Percentiles rank a stretch among this genome's conserved stretches.
phyloP scores from a whole-genome alignment of 2,888 invertebrate species.

The Ischnura elegans region DNA sequence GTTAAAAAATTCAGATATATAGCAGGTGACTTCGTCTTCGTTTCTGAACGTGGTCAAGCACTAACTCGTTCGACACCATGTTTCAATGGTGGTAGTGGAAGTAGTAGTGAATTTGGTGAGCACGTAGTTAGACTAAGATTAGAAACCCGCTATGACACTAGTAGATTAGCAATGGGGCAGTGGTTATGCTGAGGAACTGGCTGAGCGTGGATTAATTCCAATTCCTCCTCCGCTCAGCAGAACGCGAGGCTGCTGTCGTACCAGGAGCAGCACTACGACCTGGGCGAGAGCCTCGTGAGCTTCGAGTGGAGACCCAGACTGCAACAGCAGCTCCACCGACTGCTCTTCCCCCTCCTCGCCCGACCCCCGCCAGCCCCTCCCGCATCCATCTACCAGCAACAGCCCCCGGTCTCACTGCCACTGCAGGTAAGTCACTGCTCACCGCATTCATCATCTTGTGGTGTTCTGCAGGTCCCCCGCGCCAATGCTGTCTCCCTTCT shows the following conservation, averaged over 20 bases:
- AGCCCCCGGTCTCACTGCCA: slow-evolving; percentile 20
- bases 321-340: slow-evolving; percentile 70
- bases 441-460: neutral
- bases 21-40: too few relatives aligned
- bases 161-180: too few relatives aligned
- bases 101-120: too few relatives aligned
- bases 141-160: too few relatives aligned
- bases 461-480: neutral
- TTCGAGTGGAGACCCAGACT: slow-evolving; percentile 70
- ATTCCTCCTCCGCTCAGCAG: slow-evolving; percentile 39
- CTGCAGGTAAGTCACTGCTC: neutral
- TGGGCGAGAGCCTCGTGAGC: slow-evolving; percentile 70
- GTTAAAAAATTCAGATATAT: too few relatives aligned
- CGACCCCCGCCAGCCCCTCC: slow-evolving; percentile 26
- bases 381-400: slow-evolving; percentile 35
- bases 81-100: too few relatives aligned
- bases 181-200: too few relatives aligned
- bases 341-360: slow-evolving; percentile 63
- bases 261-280: slow-evolving; percentile 71
- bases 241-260: slow-evolving; percentile 68
- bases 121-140: too few relatives aligned
- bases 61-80: too few relatives aligned
- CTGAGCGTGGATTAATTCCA: neutral
- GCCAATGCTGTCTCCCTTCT: too few relatives aligned
- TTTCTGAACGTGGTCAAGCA: too few relatives aligned